phyloP scores from a whole-genome alignment of 2,113 vertebrate species.

The Emberiza fucata region DNA sequence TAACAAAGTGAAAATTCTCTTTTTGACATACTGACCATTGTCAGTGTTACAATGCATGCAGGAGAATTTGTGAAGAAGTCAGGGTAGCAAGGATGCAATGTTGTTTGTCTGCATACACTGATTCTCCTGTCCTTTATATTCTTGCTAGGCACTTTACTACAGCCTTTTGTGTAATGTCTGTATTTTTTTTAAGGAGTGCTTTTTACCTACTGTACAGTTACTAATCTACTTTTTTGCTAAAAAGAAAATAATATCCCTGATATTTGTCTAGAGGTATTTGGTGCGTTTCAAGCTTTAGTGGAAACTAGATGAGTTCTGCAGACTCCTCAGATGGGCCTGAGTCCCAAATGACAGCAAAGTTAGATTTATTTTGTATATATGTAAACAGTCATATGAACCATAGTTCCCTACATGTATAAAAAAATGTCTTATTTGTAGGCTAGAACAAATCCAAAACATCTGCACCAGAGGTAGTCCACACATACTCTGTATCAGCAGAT shows the following conservation, averaged over 20 bases:
- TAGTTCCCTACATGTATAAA: neutral
- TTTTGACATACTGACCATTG: neutral
- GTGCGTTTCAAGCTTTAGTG: neutral
- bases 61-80: neutral
- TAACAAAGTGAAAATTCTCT: neutral
- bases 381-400: neutral
- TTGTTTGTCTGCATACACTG: neutral
- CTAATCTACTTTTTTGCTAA: constrained; percentile 43
- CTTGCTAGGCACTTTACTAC: constrained; percentile 55
- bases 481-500: neutral
- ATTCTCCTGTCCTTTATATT: constrained; percentile 29
- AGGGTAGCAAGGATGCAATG: neutral
- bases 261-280: neutral
- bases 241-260: neutral
- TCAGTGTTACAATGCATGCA: neutral
- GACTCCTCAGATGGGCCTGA: neutral
- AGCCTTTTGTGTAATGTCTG: constrained; percentile 17
- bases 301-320: neutral
- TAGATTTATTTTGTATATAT: constrained; percentile 25
- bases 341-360: neutral
- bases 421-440: neutral
- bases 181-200: constrained; percentile 46
- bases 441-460: neutral
- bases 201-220: constrained; percentile 58
- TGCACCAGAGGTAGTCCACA: neutral